phyloP scores from a whole-genome alignment of 2,797 vertebrate genomes.

The Epinephelus awoara region DNA sequence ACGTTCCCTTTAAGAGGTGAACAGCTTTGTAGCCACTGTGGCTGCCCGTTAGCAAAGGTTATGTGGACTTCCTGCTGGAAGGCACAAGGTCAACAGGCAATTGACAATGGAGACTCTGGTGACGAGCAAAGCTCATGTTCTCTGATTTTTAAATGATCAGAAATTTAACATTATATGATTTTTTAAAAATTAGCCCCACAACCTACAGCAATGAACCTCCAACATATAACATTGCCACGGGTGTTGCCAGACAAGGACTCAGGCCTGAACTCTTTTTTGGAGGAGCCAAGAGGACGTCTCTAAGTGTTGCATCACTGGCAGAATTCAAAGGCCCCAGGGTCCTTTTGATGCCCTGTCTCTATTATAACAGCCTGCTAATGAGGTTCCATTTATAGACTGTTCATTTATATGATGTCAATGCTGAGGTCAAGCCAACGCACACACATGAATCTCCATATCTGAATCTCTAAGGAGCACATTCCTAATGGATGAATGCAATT shows the following conservation, averaged over 20 bases:
- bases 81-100: not conserved
- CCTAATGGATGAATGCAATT: slow-evolving; percentile 63
- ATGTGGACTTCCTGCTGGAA: not conserved
- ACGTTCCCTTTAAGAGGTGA: too few relatives aligned
- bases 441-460: slow-evolving; percentile 24
- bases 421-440: slow-evolving; percentile 71
- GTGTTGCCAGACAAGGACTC: slow-evolving; percentile 11
- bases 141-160: not conserved
- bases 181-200: not conserved
- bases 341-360: slow-evolving; percentile 68
- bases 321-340: slow-evolving; percentile 64
- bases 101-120: not conserved
- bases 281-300: slow-evolving; percentile 38
- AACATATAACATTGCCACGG: not conserved
- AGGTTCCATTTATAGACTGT: slow-evolving; percentile 82
- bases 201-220: not conserved
- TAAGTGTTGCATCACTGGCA: slow-evolving; percentile 65
- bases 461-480: slow-evolving; percentile 56
- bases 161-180: not conserved
- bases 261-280: slow-evolving; percentile 34
- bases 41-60: not conserved
- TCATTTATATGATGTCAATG: slow-evolving; percentile 82
- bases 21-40: not conserved
- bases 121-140: not conserved
- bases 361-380: slow-evolving; percentile 79